Evolutionary conservation across 2,113 vertebrate genomes (phyloP), one percentile per base, ranked within the genome.

Genomic region (Apistogramma diplotaenia): DNA sequence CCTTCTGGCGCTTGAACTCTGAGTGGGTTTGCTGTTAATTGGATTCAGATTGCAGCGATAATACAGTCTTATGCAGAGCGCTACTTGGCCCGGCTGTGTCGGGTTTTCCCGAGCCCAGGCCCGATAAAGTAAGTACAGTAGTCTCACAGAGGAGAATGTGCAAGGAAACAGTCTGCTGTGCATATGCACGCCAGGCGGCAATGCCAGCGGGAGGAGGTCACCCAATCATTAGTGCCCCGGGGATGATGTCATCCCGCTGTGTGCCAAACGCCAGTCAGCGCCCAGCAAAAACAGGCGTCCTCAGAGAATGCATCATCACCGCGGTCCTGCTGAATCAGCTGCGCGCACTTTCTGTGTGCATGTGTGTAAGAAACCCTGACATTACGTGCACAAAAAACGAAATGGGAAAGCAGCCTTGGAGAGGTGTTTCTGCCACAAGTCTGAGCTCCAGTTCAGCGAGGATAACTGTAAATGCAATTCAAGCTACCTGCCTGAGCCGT

Each of bases 211-310:
- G 73, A 78, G 79, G 80, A 79, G 82, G 92, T 91, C 86, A 85
- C 86, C 85, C 77, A 71, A 81, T 92, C 85, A 85, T 87, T 90
- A 84, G n/a, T 55, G 75, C 60, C 83, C 70, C 13, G 43, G 73
- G 79, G 78, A 87, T 94, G 91, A 95, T 93, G 92, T 93, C 93
- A 94, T 89, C 83, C 86, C 31, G 19, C 76, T 77, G 81, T 0
- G 76, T 5, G 31, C 81, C 5, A 37, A 65, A 87, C 73, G 80
- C 61, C 88, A 87, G 67, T 80, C 86, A 54, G 71, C 57, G 79
- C 56, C 59, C 54, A 18, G 11, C 76, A 85, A 80, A 70, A 74
- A 27, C 10, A 33, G 11, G 77, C 70, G 84, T 73, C 65, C 83
- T 67, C 19, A 51, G 79, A 67, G 71, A 85, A 81, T 4, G 65